Evolutionary conservation across 2,113 vertebrate species (phyloP).

Genomic region (Scortum barcoo): DNA sequence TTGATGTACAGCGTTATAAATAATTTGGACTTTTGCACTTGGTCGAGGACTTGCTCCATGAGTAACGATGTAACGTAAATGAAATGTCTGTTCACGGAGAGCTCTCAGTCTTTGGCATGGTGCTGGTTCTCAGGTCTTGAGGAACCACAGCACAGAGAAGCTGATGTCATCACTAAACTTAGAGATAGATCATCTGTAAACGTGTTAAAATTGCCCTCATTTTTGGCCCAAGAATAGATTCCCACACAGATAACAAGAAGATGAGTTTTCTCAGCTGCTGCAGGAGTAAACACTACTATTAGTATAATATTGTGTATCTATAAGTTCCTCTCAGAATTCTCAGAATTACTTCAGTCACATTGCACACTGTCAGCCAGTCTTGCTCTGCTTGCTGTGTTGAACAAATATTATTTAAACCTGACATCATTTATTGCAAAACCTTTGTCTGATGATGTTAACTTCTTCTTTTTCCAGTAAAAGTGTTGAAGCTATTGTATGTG

Average conservation of each 20-base stretch:
- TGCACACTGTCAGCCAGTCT: background rate
- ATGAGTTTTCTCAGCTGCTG: background rate
- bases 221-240: background rate
- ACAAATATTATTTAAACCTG: background rate
- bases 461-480: background rate
- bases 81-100: too few species aligned
- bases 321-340: background rate
- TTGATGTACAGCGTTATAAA: too few species aligned
- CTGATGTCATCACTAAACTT: too few species aligned
- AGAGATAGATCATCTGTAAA: too few species aligned
- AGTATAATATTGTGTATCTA: background rate
- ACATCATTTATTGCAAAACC: background rate
- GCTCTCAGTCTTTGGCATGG: too few species aligned
- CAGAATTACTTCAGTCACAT: background rate
- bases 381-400: background rate
- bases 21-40: too few species aligned
- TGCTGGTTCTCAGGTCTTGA: too few species aligned
- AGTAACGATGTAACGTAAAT: too few species aligned
- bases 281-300: background rate
- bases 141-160: too few species aligned
- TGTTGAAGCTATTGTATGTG: background rate
- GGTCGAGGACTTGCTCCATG: too few species aligned
- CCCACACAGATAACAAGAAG: background rate
- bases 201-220: background rate
- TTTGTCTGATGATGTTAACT: background rate